Evolutionary conservation across 2,888 invertebrate species (phyloP), one percentile per base, ranked within the genome.

Genomic region (Trachelus stipa): DNA sequence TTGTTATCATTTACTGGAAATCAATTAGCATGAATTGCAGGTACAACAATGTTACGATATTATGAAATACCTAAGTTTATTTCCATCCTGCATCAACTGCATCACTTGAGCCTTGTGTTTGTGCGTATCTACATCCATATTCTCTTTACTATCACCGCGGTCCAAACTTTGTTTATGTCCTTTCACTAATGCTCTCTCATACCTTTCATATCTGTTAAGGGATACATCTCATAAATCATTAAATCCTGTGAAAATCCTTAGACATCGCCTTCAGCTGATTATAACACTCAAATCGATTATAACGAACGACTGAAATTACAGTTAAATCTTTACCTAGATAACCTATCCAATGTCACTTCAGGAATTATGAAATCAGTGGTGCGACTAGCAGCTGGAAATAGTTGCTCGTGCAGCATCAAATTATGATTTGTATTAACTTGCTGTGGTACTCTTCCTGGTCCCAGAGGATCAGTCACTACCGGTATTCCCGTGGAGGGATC

Each of bases 401-500:
- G 93, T 92, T 96, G 95, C 81, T 94, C 93, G 90, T 96, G 96
- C 35, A 97, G 92, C 90, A 96, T 93, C 86, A 95, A 93, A 92
- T 97, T 97, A 91, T 94, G 95, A 92, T 97, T 97, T 88, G 89
- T 87, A 78, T 83, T 89, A 12, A 86, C 80, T 69, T 86, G 82
- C 73, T 96, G 96, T 37, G 94, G 93, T 76, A 94, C 92, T 84
- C 87, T 84, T 30, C 87, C 88, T 31, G 89, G 89, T 34, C 90
- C 91, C 37, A 89, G 81, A 4, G 88, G 89, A 84, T 91, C 91
- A 34, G 88, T 87, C 9, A 88, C 89, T 73, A 96, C 93, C 0
- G 96, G 96, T 85, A 96, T 94, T 76, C 97, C 97, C 34, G 95
- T 95, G 74, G 94, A 92, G 0, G 96, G 93, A 92, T 97, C 95